These are phyloP conservation scores for Salmo trutta DNA, from an alignment of 2,797 vertebrate genomes.

Conservation along the genomic window DNA sequence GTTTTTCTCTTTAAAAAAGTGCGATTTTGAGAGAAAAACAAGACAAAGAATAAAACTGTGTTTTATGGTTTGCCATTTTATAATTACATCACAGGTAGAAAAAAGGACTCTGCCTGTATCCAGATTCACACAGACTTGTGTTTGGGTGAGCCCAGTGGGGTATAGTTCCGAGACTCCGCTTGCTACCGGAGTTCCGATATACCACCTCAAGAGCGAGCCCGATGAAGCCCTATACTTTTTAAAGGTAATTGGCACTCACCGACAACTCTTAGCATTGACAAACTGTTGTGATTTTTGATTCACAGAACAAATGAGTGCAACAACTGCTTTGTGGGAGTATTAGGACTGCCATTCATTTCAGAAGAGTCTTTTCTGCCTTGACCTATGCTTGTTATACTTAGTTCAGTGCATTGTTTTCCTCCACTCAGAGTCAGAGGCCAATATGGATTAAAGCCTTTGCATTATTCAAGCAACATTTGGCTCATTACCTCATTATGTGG, in stretches of 20 bases:
- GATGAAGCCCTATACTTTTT: conserved; percentile 20
- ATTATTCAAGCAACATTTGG: too few species aligned
- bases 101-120: conserved; percentile 16
- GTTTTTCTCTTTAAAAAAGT: too few species aligned
- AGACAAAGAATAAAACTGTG: background rate
- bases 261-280: conserved; percentile 11
- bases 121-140: conserved; percentile 45
- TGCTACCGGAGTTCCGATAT: conserved; percentile 17
- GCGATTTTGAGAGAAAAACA: too few species aligned
- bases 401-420: background rate
- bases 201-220: conserved; percentile 16
- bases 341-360: background rate
- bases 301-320: background rate
- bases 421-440: background rate
- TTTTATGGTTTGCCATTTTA: conserved; percentile 20
- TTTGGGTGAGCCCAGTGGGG: conserved; percentile 33
- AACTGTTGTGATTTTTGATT: background rate
- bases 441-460: background rate
- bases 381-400: background rate
- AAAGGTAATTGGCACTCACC: conserved; percentile 30
- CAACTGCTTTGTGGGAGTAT: background rate
- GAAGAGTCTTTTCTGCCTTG: background rate
- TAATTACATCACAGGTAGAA: conserved; percentile 40
- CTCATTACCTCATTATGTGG: background rate
- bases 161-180: conserved; percentile 30